Base-by-base conservation (phyloP, 2,888 invertebrate genomes). In the Hemicrepidius hirtus region DNA sequence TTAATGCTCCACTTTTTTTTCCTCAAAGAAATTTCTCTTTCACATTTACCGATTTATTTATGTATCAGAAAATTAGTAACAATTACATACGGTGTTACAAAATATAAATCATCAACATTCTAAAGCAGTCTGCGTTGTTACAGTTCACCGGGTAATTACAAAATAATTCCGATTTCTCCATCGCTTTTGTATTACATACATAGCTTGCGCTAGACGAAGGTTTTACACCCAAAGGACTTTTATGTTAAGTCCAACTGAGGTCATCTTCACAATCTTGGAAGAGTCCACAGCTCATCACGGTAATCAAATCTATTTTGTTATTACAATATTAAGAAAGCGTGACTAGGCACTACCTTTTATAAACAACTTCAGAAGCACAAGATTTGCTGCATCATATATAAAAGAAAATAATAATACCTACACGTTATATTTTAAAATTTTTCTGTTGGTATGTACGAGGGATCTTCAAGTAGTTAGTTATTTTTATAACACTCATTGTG, bases 281-380 rank as follows among this genome's bases (percentile, higher is more conserved):
- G 28, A 18, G 13, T 57, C 21, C 68, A 64, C 64, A 55, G 72
- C 73, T 78, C 76, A 75, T 76, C 78, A 32, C 62, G 35, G 75
- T 70, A 76, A 77, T 78, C 76, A 77, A 76, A 71, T 75, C 68
- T 68, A 71, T 78, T 78, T 78, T 77, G 77, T 78, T 78, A 71
- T 70, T 68, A 71, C 71, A 73, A 78, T 78, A 78, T 78, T 78
- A 71, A 73, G 57, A 57, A 73, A 71, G 50, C 67, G 74, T 78
- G 78, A 78, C 72, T 64, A 49, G 49, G 76, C 78, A 74, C 3
- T 44, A 67, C 41, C 53, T 74, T n/a, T 73, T 75, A 63, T 59
- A 57, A 70, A 72, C 75, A 69, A 62, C 71, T 63, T 73, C 73
- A 73, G 73, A 69, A 73, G 73, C 73, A 64, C 50, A 32, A 40